These are phyloP conservation scores for Lithophane socia DNA, from an alignment of 2,888 invertebrate genomes.

Conservation along the genomic window DNA sequence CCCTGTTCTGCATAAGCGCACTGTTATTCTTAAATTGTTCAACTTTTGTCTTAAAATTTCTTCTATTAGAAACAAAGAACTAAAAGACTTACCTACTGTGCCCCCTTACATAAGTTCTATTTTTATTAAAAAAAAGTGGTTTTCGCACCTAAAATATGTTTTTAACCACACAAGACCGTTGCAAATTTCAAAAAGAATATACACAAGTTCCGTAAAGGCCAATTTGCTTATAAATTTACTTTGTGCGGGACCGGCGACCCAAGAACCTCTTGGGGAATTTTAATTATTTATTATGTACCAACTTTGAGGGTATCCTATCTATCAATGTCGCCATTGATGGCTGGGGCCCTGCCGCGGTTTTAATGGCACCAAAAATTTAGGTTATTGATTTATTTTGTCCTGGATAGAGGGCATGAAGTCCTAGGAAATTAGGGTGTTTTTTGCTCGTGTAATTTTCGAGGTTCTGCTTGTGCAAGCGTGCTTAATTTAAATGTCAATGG, in stretches of 20 bases:
- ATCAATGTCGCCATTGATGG: conserved; percentile 73
- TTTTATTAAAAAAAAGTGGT: conserved; percentile 30
- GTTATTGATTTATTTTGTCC: conserved; percentile 54
- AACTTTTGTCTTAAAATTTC: not conserved
- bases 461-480: not conserved
- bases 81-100: conserved; percentile 10
- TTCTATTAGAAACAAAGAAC: not conserved
- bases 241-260: conserved; percentile 63
- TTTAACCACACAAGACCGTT: conserved; percentile 42
- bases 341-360: conserved; percentile 45
- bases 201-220: conserved; percentile 60
- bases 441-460: not conserved
- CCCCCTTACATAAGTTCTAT: conserved; percentile 28
- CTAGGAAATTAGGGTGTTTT: conserved; percentile 9
- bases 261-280: conserved; percentile 73
- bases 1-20: not conserved
- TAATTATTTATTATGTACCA: conserved; percentile 78
- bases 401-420: conserved; percentile 16
- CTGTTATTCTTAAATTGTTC: not conserved
- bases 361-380: conserved; percentile 57
- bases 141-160: conserved; percentile 44
- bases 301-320: conserved; percentile 68
- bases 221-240: conserved; percentile 74
- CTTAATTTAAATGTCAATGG: conserved; percentile 6
- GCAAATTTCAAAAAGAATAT: conserved; percentile 48